These are phyloP conservation scores for Sus cebifrons DNA, from an alignment of 2,797 vertebrate genomes.

Conservation along the genomic window DNA sequence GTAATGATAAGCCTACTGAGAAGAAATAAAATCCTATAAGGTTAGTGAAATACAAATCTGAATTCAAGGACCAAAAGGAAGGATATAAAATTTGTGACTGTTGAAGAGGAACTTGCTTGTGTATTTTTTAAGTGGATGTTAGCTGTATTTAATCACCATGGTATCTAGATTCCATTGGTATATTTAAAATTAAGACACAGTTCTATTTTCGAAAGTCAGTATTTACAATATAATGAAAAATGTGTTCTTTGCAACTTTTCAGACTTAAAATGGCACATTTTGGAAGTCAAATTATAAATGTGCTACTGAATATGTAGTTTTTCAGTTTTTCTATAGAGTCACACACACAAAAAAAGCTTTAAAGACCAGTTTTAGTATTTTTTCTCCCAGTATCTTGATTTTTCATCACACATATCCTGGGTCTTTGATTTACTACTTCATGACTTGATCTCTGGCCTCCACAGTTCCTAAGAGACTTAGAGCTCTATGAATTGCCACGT, in stretches of 20 bases:
- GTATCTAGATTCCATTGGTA: neutral
- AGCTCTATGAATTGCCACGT: neutral
- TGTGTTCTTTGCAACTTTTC: neutral
- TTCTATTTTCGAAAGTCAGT: neutral
- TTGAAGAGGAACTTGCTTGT: neutral
- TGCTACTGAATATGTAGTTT: neutral
- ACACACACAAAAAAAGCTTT: neutral
- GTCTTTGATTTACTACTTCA: neutral
- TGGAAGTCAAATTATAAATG: neutral
- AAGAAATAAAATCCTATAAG: neutral
- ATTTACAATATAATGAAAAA: neutral
- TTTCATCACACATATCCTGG: neutral
- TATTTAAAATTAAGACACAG: neutral
- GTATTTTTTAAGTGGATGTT: neutral
- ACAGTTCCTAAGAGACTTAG: neutral
- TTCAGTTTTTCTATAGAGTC: neutral
- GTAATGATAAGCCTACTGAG: neutral
- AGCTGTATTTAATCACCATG: neutral
- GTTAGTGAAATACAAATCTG: neutral
- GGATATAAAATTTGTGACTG: neutral
- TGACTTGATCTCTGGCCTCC: neutral
- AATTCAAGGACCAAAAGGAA: slow-evolving; percentile 21
- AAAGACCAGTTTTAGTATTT: neutral
- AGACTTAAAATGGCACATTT: neutral
- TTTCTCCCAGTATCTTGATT: neutral